Conservation (phyloP, 2,797 vertebrate genomes). For the Fistularia commersonii region DNA sequence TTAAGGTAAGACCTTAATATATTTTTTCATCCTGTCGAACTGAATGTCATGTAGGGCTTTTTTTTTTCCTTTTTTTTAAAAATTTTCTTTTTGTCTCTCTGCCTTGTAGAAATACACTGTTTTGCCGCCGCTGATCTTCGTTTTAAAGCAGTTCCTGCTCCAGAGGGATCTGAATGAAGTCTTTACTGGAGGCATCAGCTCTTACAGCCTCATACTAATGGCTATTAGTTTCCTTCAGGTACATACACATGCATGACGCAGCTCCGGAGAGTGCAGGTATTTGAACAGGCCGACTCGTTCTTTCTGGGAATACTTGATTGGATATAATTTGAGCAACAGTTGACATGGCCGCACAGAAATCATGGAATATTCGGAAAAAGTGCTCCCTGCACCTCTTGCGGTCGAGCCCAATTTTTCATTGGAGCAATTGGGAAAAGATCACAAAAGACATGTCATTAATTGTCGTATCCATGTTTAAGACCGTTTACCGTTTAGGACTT, state of each 20-base stretch:
- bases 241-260: background rate
- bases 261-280: background rate
- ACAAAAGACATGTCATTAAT: too few species aligned
- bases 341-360: too few species aligned
- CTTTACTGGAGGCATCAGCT: constrained; percentile 98
- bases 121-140: constrained; percentile 96
- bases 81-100: constrained; percentile 2
- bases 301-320: too few species aligned
- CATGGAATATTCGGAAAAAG: too few species aligned
- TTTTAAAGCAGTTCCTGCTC: constrained; percentile 97
- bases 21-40: background rate
- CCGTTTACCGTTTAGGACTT: too few species aligned
- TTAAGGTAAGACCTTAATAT: constrained; percentile 79
- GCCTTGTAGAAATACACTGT: constrained; percentile 88
- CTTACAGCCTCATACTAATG: constrained; percentile 98
- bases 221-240: constrained; percentile 98
- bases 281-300: too few species aligned
- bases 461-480: too few species aligned
- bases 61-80: background rate
- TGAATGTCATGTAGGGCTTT: background rate
- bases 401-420: too few species aligned
- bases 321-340: too few species aligned
- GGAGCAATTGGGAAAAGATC: too few species aligned
- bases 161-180: constrained; percentile 98
- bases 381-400: too few species aligned